Percentiles rank a stretch among this genome's conserved stretches.
Conservation (phyloP, 2,797 vertebrate genomes). For the Ciconia nigra region DNA sequence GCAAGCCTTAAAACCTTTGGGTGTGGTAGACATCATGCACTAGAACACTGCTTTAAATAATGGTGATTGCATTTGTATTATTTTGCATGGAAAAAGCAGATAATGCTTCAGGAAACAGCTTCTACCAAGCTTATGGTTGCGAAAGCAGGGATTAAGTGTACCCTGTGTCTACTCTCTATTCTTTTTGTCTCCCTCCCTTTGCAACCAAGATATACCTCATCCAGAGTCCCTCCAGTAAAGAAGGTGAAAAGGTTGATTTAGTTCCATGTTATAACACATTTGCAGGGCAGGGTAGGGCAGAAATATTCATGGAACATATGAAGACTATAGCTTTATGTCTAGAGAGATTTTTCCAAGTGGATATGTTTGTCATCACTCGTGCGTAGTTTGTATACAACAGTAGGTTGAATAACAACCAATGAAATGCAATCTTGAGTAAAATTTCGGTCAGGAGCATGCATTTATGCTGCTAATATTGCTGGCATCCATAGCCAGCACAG, state of each 20-base stretch:
- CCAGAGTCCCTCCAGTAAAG: background rate
- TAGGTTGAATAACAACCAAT: background rate
- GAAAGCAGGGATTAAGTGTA: background rate
- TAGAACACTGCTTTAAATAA: background rate
- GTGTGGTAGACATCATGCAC: rapidly evolving
- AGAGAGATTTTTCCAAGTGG: background rate
- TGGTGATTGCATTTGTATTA: background rate
- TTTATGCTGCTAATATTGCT: background rate
- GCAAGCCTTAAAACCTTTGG: background rate
- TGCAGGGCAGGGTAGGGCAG: background rate
- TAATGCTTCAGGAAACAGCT: background rate
- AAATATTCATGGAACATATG: background rate
- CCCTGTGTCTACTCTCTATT: background rate
- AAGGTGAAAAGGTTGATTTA: background rate
- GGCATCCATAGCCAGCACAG: background rate
- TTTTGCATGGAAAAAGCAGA: background rate
- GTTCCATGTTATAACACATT: background rate
- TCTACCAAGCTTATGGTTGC: background rate
- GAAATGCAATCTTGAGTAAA: background rate
- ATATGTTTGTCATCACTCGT: background rate
- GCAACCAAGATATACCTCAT: background rate
- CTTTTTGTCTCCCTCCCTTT: background rate
- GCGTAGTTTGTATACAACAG: background rate
- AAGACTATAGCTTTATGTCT: background rate
- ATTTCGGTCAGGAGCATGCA: background rate